Percentiles rank a stretch among this genome's conserved stretches.
Conservation (phyloP, 2,888 invertebrate species). For the Abscondita cerata region DNA sequence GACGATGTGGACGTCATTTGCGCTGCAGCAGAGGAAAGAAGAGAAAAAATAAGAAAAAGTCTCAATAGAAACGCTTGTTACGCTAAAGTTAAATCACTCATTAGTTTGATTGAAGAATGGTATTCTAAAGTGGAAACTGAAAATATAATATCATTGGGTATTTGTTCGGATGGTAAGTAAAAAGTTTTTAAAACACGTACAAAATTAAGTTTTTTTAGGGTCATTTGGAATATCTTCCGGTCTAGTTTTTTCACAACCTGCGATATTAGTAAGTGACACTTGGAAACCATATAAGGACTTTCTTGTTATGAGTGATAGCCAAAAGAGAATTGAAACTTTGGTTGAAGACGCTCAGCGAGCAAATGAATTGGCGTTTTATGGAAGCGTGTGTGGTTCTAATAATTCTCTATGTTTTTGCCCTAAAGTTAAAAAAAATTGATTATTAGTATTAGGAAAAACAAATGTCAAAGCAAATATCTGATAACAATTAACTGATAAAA, state of each 20-base stretch:
- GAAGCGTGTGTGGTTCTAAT: too few species aligned
- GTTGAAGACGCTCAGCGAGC: neutral
- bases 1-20: slow-evolving; percentile 52
- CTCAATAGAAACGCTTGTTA: slow-evolving; percentile 46
- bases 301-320: slow-evolving; percentile 40
- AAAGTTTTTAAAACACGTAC: too few species aligned
- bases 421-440: too few species aligned
- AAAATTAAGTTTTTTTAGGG: slow-evolving; percentile 53
- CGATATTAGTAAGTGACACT: slow-evolving; percentile 54
- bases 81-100: slow-evolving; percentile 56
- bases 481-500: too few species aligned
- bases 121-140: slow-evolving; percentile 53
- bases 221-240: slow-evolving; percentile 63
- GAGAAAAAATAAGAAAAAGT: slow-evolving; percentile 19
- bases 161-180: slow-evolving; percentile 62
- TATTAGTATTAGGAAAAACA: too few species aligned
- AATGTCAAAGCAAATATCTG: too few species aligned
- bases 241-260: slow-evolving; percentile 67
- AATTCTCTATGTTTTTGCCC: too few species aligned
- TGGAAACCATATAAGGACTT: slow-evolving; percentile 59
- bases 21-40: neutral
- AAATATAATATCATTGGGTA: slow-evolving; percentile 63
- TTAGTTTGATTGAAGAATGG: slow-evolving; percentile 63
- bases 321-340: slow-evolving; percentile 31
- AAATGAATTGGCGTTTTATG: too few species aligned